phyloP scores from a whole-genome alignment of 2,888 invertebrate genomes.

The Metopia argyrocephala region DNA sequence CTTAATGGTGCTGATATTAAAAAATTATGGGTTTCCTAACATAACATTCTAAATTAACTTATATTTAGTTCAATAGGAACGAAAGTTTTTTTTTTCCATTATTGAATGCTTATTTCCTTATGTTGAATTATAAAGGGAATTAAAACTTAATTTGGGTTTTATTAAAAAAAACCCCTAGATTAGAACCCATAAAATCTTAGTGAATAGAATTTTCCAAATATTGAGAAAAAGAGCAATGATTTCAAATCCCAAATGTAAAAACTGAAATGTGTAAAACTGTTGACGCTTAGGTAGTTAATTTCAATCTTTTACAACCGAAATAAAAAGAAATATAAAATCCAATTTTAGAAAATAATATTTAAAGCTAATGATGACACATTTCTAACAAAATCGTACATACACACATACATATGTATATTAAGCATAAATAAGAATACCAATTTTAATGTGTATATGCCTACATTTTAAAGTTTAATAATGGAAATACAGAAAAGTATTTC shows the following conservation, averaged over 20 bases:
- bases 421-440: background rate
- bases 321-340: background rate
- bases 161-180: background rate
- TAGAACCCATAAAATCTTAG: background rate
- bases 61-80: no score
- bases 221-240: slow-evolving; percentile 21
- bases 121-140: background rate
- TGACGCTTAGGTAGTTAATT: background rate
- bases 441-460: background rate
- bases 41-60: no score
- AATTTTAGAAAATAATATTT: slow-evolving; percentile 6
- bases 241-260: slow-evolving; percentile 24
- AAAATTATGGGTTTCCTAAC: no score
- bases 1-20: no score
- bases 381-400: background rate
- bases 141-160: background rate
- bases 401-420: background rate
- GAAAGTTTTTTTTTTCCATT: no score
- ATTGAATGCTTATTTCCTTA: background rate
- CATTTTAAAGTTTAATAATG: no score
- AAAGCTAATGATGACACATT: slow-evolving; percentile 38
- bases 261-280: slow-evolving; percentile 6
- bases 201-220: background rate
- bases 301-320: background rate
- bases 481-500: background rate